Conservation (phyloP, 2,113 vertebrate genomes). For the Ramphastos sulfuratus region DNA sequence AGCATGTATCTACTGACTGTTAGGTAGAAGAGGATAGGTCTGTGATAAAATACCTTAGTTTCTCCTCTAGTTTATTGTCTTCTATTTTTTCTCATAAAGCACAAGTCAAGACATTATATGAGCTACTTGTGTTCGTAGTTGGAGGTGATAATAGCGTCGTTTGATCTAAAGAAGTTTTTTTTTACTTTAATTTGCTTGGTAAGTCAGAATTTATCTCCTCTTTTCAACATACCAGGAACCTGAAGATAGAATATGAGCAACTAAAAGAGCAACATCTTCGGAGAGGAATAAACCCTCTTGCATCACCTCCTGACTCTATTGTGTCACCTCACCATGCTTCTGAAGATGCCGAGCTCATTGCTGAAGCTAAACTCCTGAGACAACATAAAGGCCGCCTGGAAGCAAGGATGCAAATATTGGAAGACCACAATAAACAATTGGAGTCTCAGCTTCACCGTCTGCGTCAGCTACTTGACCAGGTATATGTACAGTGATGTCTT, state of each 20-base stretch:
- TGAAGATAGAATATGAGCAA: constrained; percentile 92
- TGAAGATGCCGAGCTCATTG: constrained; percentile 87
- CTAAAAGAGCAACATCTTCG: constrained; percentile 89
- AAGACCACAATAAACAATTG: constrained; percentile 97
- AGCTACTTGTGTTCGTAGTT: neutral
- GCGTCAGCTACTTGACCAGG: constrained; percentile 94
- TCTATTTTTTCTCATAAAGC: neutral
- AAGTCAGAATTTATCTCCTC: neutral
- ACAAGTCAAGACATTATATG: neutral
- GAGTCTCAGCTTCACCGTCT: constrained; percentile 96
- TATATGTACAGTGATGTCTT: constrained; percentile 31
- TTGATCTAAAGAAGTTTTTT: neutral
- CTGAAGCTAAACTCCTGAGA: constrained; percentile 89
- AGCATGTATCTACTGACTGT: neutral
- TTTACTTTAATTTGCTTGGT: neutral
- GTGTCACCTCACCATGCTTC: constrained; percentile 75
- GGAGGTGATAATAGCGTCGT: neutral
- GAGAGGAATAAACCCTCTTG: constrained; percentile 74
- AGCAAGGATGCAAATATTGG: constrained; percentile 95
- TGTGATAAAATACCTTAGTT: neutral
- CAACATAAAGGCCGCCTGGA: constrained; percentile 97
- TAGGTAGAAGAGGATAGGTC: neutral
- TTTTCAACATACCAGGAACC: constrained; percentile 72
- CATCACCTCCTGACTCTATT: constrained; percentile 76
- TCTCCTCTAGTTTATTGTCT: neutral